A percentile compares a stretch with the other conserved stretches of the same genome.
Conservation (phyloP, 2,888 invertebrate species). For the Myathropa florea region DNA sequence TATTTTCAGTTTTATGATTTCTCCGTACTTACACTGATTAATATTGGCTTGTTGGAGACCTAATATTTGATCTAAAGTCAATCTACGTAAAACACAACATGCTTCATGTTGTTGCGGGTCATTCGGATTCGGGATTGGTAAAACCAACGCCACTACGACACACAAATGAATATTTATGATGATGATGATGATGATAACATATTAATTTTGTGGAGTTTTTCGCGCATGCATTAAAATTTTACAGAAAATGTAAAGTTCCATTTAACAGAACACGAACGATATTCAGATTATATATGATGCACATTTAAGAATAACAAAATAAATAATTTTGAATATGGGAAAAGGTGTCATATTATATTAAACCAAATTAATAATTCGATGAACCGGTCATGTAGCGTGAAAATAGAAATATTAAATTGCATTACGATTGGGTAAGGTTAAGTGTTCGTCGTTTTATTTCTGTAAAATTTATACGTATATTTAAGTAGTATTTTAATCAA, state of each 20-base stretch:
- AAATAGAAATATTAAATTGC: conserved; percentile 64
- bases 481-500: neutral
- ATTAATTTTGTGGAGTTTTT: neutral
- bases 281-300: neutral
- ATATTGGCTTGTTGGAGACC: conserved; percentile 43
- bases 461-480: conserved; percentile 45
- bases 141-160: conserved; percentile 80
- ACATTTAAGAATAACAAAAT: neutral
- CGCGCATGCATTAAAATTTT: neutral
- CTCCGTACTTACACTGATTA: conserved; percentile 46
- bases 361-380: conserved; percentile 17
- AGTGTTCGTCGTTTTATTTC: conserved; percentile 27
- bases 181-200: conserved; percentile 37
- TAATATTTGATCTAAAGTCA: conserved; percentile 72
- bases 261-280: neutral
- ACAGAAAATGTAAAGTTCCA: neutral
- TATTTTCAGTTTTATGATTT: neutral
- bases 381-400: conserved; percentile 64
- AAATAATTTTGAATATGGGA: neutral
- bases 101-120: conserved; percentile 95
- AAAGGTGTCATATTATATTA: conserved; percentile 13
- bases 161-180: conserved; percentile 38
- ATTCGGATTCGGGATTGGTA: conserved; percentile 92
- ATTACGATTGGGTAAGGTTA: conserved; percentile 17
- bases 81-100: conserved; percentile 93